These are phyloP conservation scores for Nomada ruficornis DNA, from an alignment of 2,888 invertebrate genomes.

Conservation along the genomic window DNA sequence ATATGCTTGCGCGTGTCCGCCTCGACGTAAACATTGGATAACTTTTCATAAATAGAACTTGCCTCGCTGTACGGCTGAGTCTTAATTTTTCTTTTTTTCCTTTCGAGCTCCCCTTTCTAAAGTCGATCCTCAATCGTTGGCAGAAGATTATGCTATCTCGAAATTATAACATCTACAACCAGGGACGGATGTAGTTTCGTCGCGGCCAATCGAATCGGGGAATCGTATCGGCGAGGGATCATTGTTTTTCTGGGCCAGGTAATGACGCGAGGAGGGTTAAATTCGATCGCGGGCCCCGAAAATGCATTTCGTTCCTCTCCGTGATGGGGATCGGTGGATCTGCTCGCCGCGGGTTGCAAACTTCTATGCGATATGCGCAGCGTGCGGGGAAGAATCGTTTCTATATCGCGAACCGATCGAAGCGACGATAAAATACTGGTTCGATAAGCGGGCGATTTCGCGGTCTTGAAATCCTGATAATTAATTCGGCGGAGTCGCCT, in stretches of 20 bases:
- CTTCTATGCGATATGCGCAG: background rate
- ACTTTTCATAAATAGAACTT: too few species aligned
- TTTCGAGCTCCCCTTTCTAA: background rate
- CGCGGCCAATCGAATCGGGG: constrained; percentile 32
- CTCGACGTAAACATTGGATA: too few species aligned
- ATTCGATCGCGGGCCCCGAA: constrained; percentile 61
- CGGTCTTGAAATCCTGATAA: background rate
- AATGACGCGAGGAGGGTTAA: constrained; percentile 59
- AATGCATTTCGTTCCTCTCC: constrained; percentile 56
- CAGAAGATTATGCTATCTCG: constrained; percentile 77
- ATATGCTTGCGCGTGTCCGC: background rate
- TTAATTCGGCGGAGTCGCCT: background rate
- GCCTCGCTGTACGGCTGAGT: too few species aligned
- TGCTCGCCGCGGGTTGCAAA: constrained; percentile 54
- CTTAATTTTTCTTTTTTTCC: background rate
- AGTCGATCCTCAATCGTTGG: constrained; percentile 56
- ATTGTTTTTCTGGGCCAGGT: constrained; percentile 69
- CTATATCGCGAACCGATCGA: background rate
- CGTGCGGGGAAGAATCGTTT: background rate
- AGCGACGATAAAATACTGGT: background rate
- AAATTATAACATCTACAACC: constrained; percentile 82
- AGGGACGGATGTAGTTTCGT: constrained; percentile 63
- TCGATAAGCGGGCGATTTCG: background rate
- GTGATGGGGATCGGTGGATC: constrained; percentile 62
- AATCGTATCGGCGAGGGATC: constrained; percentile 40